Conservation (phyloP, 2,113 vertebrate species). For the Vidua chalybeata region DNA sequence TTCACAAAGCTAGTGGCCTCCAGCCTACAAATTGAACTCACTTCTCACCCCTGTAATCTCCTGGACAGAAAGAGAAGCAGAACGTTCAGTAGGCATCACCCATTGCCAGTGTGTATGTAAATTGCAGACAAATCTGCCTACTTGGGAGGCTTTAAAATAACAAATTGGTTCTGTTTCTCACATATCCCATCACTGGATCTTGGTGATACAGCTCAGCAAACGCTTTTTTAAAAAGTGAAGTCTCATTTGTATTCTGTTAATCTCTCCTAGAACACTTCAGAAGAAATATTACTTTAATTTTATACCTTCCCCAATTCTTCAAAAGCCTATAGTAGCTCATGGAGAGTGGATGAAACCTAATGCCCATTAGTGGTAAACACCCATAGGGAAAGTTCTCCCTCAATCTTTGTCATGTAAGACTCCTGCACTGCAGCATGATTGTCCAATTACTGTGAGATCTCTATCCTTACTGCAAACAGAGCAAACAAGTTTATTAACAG, state of each 20-base stretch:
- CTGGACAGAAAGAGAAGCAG: not conserved
- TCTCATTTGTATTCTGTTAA: not conserved
- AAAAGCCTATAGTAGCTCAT: not conserved
- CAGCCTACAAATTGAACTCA: not conserved
- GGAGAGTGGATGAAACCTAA: not conserved
- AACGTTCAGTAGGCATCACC: not conserved
- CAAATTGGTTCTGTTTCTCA: not conserved
- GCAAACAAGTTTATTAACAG: constrained; percentile 36
- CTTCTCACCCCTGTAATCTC: not conserved
- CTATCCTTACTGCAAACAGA: not conserved
- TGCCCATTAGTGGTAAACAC: not conserved
- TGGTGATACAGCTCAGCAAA: not conserved
- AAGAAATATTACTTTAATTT: constrained; percentile 56
- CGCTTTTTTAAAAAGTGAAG: not conserved
- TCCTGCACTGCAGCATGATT: not conserved
- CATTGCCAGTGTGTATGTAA: not conserved
- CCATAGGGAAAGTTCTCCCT: not conserved
- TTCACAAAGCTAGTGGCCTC: not conserved
- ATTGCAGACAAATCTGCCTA: not conserved
- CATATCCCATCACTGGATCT: not conserved
- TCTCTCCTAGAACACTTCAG: not conserved
- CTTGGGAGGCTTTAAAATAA: not conserved
- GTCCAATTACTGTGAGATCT: not conserved
- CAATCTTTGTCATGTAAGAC: not conserved
- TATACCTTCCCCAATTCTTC: not conserved